A percentile compares a stretch with the other conserved stretches of the same genome.
Conservation (phyloP, 2,888 invertebrate genomes). For the Pristionchus arcanus region DNA sequence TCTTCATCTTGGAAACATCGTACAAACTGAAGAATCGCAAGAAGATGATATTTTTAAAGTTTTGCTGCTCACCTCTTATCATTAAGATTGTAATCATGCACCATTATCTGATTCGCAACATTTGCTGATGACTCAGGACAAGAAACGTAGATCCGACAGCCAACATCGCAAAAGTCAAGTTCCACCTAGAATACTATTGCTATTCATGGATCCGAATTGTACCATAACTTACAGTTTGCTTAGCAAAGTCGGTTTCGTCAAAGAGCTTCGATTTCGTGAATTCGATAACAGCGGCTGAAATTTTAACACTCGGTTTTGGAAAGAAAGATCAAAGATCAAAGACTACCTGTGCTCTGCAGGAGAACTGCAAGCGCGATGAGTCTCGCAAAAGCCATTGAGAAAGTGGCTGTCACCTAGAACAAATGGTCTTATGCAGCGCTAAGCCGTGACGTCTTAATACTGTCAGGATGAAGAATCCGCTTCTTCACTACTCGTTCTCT, state of each 20-base stretch:
- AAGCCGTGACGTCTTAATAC: not conserved
- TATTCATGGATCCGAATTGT: no score
- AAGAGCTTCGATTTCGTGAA: not conserved
- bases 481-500: no score
- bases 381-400: not conserved
- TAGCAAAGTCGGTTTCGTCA: not conserved
- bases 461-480: no score
- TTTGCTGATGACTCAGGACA: not conserved
- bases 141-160: conserved; percentile 1
- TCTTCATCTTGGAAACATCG: not conserved
- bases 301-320: not conserved
- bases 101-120: not conserved
- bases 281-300: not conserved
- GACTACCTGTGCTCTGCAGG: not conserved
- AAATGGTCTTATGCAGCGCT: not conserved
- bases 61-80: not conserved
- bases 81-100: not conserved
- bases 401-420: not conserved
- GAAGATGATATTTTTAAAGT: not conserved
- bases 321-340: no score
- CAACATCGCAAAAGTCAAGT: not conserved
- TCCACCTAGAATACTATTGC: not conserved
- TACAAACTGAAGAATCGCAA: not conserved
- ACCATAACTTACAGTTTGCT: not conserved
- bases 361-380: not conserved